Percentiles rank a stretch among this genome's conserved stretches.
These are phyloP conservation scores for Rhogogaster chlorosoma DNA, from an alignment of 2,888 invertebrate species.

Conservation along the genomic window DNA sequence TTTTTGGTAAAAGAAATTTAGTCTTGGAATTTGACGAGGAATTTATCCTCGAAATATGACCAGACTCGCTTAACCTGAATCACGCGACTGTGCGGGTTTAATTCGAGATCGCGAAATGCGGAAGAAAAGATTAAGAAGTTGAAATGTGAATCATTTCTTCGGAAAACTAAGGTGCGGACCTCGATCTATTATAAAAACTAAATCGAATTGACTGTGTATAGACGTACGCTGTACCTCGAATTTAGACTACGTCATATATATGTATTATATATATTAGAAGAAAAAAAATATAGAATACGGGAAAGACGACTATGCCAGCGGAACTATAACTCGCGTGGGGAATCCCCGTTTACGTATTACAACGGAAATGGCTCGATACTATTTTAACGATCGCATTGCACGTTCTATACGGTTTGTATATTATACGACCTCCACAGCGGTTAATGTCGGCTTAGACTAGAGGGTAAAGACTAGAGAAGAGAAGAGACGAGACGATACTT, in stretches of 20 bases:
- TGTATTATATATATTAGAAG: too few species aligned
- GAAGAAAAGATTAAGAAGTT: too few species aligned
- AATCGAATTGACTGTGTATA: too few species aligned
- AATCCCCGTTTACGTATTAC: constrained; percentile 1
- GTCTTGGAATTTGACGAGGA: too few species aligned
- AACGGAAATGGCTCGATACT: not conserved
- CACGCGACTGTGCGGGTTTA: too few species aligned
- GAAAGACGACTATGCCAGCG: not conserved
- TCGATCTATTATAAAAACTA: too few species aligned
- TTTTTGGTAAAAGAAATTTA: too few species aligned
- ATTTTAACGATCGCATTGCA: constrained; percentile 51
- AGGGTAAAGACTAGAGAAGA: not conserved
- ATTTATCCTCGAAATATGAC: too few species aligned
- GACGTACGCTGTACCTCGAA: not conserved
- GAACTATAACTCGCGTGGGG: not conserved
- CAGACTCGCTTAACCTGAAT: too few species aligned
- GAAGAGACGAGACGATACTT: not conserved
- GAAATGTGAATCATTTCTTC: too few species aligned
- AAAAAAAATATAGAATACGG: not conserved
- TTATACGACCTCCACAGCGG: constrained; percentile 6
- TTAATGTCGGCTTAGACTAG: constrained; percentile 11
- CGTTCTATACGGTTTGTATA: constrained; percentile 17
- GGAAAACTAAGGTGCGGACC: too few species aligned
- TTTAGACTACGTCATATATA: not conserved
- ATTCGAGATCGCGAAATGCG: too few species aligned